Conservation (phyloP, 2,888 invertebrate genomes). For the Anaspis maculata region DNA sequence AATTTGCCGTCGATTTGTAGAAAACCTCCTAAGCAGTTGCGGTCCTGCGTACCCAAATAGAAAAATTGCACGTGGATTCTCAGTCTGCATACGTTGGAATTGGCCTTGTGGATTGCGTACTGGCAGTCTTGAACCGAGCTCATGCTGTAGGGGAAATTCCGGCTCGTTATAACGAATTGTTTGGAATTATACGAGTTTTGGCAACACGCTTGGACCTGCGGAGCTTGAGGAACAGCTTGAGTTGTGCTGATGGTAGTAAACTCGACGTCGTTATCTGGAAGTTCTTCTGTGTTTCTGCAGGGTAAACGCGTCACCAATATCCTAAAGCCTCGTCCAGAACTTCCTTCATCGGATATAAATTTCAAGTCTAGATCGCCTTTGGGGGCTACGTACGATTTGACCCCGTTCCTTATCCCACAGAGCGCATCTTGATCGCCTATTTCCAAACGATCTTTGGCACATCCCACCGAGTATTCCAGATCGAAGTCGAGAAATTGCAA, state of each 20-base stretch:
- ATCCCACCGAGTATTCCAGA: conserved; percentile 43
- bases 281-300: conserved; percentile 7
- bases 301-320: conserved; percentile 45
- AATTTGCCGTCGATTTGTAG: conserved; percentile 50
- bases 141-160: conserved; percentile 47
- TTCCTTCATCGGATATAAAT: conserved; percentile 40
- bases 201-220: conserved; percentile 36
- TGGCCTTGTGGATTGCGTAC: conserved; percentile 45
- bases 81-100: conserved; percentile 45
- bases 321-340: conserved; percentile 42
- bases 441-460: conserved; percentile 46
- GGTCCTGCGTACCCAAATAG: conserved; percentile 41
- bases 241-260: conserved; percentile 8
- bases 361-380: conserved; percentile 43
- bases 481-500: conserved; percentile 50
- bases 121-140: conserved; percentile 43
- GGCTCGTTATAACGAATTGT: conserved; percentile 47
- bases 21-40: conserved; percentile 44
- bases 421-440: conserved; percentile 43
- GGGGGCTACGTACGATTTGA: conserved; percentile 42
- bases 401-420: conserved; percentile 46
- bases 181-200: conserved; percentile 38
- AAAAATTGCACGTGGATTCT: conserved; percentile 50
- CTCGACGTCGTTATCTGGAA: conserved; percentile 7
- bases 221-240: conserved; percentile 5